Evolutionary conservation across 1,140 invertebrate genomes (phyloP), one percentile per base, ranked within the genome.

Genomic region (Oreohelix idahoensis): DNA sequence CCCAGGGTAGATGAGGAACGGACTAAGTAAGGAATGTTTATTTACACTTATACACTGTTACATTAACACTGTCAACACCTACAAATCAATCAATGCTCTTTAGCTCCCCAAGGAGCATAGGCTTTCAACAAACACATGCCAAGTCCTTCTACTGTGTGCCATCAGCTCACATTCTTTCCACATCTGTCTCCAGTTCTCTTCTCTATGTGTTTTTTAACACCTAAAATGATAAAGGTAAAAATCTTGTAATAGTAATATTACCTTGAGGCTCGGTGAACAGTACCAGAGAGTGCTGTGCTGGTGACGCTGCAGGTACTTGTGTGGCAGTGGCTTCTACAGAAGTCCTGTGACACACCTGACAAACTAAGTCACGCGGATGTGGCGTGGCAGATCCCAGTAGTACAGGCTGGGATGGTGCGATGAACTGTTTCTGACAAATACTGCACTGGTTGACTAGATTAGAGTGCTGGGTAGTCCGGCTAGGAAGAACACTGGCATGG

Each of bases 231-330:
- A 58, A 58, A 20, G 20, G 20, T 58, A 11, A 58, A 58, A 58
- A 58, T 58, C 20, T 11, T 58, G 10, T 23, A 45, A 45, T 35
- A 38, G n/a, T 58, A n/a, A 39, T 49, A n/a, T 83, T 69, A 86
- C 85, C 85, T 86, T 86, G 83, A 26, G 83, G 80, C 66, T 86
- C 83, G n/a, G 76, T 80, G 39, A 83, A 86, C 0, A 86, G 71
- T 29, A 86, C 83, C 81, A 84, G 78, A 11, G 83, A 86, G 36
- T 58, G 53, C 26, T 63, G 53, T 77, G 36, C 1, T 51, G 17
- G 39, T 77, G 42, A 51, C 26, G 36, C 4, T 53, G 75, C 32
- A 2, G 35, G 29, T 36, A 1, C 11, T 29, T 29, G 75, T 53
- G 8, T 29, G 32, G n/a, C 42, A 39, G 20, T 5, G 17, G 2